phyloP scores from a whole-genome alignment of 2,888 invertebrate genomes.

The Erynnis tages region DNA sequence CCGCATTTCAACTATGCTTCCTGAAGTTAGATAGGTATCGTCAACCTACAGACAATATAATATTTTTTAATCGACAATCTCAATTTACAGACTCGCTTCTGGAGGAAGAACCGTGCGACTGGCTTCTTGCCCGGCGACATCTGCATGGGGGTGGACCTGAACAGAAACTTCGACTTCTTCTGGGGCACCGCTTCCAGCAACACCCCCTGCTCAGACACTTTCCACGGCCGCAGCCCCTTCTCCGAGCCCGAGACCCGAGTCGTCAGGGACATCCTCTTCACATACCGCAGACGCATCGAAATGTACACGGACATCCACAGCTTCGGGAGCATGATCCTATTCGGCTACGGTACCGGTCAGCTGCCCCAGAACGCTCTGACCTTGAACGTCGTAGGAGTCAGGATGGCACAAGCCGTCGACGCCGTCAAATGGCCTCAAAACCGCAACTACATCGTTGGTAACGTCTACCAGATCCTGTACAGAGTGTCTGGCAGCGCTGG shows the following conservation, averaged over 20 bases:
- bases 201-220: slow-evolving; percentile 82
- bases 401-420: slow-evolving; percentile 69
- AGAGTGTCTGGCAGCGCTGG: slow-evolving; percentile 83
- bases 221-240: slow-evolving; percentile 82
- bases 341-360: slow-evolving; percentile 56
- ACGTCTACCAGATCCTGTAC: slow-evolving; percentile 74
- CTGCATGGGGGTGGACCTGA: slow-evolving; percentile 87
- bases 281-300: slow-evolving; percentile 70
- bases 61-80: background rate
- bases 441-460: slow-evolving; percentile 74
- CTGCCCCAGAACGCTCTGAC: slow-evolving; percentile 72
- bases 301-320: slow-evolving; percentile 89
- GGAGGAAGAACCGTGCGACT: slow-evolving; percentile 84
- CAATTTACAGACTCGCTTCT: slow-evolving; percentile 72
- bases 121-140: slow-evolving; percentile 42
- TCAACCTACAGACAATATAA: too few relatives aligned
- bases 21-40: too few relatives aligned
- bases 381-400: slow-evolving; percentile 59
- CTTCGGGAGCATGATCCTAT: slow-evolving; percentile 84
- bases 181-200: slow-evolving; percentile 82
- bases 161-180: slow-evolving; percentile 87
- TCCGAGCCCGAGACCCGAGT: slow-evolving; percentile 85
- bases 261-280: slow-evolving; percentile 79
- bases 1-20: too few relatives aligned
- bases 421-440: slow-evolving; percentile 63